A percentile compares a stretch with the other conserved stretches of the same genome.
Conservation (phyloP, 2,113 vertebrate species). For the Dicentrarchus labrax region DNA sequence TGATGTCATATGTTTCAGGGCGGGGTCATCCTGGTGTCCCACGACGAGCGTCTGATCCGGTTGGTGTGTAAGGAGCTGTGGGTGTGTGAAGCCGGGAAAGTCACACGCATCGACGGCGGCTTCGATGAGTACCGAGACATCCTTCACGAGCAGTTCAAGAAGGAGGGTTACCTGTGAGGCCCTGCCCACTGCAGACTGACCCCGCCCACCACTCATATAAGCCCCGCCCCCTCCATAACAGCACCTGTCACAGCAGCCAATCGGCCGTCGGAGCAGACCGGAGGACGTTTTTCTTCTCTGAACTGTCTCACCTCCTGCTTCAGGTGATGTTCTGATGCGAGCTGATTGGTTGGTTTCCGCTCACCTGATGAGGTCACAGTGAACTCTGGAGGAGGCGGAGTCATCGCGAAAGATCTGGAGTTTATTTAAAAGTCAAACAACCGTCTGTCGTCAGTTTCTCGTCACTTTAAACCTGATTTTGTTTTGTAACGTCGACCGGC, state of each 20-base stretch:
- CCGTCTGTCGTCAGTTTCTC: not conserved
- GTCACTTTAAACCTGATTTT: constrained; percentile 7
- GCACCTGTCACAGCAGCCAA: constrained; percentile 27
- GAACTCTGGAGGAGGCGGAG: constrained; percentile 39
- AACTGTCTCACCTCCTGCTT: constrained; percentile 30
- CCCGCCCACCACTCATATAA: constrained; percentile 8
- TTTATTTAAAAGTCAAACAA: constrained; percentile 43
- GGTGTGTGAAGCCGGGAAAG: constrained; percentile 90
- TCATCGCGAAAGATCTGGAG: not conserved
- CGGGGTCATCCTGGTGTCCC: constrained; percentile 95
- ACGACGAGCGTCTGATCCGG: constrained; percentile 96
- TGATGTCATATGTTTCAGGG: constrained; percentile 83
- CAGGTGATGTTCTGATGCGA: constrained; percentile 21
- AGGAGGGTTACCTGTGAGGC: constrained; percentile 95
- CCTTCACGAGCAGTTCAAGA: constrained; percentile 96
- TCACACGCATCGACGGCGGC: constrained; percentile 92
- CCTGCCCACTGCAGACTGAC: constrained; percentile 23
- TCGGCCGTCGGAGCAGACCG: not conserved
- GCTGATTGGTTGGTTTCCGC: constrained; percentile 36
- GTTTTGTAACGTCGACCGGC: constrained; percentile 19
- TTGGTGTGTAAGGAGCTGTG: constrained; percentile 96
- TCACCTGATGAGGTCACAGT: constrained; percentile 39
- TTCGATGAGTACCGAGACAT: constrained; percentile 97
- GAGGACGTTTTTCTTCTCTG: constrained; percentile 38
- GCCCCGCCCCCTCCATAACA: constrained; percentile 6